Percentiles rank a stretch among this genome's conserved stretches.
phyloP scores from a whole-genome alignment of 2,797 vertebrate genomes.

The Poecile montanus region DNA sequence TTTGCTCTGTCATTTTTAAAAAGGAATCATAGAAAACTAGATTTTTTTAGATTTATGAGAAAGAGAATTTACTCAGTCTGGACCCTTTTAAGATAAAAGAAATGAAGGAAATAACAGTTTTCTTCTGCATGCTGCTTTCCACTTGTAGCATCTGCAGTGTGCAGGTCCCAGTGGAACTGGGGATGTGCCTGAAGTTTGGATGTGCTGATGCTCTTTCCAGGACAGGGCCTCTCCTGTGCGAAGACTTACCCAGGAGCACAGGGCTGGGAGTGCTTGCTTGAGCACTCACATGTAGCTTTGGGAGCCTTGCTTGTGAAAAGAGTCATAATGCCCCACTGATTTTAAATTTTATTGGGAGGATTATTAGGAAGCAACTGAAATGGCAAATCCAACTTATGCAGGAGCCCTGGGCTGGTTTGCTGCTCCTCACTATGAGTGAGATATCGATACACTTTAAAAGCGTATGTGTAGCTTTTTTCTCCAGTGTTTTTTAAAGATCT shows the following conservation, averaged over 20 bases:
- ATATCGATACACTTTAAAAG: background rate
- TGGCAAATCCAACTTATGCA: background rate
- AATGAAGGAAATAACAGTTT: background rate
- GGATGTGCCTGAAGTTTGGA: rapidly evolving
- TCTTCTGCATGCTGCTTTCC: background rate
- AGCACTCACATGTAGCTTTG: background rate
- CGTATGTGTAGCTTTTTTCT: background rate
- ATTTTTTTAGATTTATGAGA: background rate
- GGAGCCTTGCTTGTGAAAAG: background rate
- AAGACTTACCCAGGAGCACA: rapidly evolving
- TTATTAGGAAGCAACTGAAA: background rate
- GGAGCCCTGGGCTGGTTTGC: background rate
- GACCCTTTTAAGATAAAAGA: background rate
- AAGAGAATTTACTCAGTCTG: background rate
- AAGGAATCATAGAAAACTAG: background rate
- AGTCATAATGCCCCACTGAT: background rate
- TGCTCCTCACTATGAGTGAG: background rate
- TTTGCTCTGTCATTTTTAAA: background rate
- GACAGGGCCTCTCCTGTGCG: background rate
- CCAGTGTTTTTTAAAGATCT: background rate
- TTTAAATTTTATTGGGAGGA: background rate
- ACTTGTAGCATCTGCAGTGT: background rate
- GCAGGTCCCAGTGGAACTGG: background rate
- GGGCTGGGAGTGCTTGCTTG: background rate
- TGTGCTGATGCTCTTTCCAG: background rate